phyloP scores from a whole-genome alignment of 2,797 vertebrate species.

The Rhabdophis nuchalis region DNA sequence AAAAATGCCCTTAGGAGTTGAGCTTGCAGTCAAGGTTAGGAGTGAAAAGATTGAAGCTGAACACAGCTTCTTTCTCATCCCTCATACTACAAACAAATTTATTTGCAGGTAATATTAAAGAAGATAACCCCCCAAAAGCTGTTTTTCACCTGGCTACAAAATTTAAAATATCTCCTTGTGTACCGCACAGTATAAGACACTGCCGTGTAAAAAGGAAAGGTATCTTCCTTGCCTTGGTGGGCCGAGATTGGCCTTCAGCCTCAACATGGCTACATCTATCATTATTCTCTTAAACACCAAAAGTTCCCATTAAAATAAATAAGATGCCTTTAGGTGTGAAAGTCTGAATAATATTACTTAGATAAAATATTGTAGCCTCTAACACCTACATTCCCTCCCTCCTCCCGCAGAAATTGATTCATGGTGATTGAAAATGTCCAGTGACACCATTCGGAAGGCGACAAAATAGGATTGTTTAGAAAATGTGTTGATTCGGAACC shows the following conservation, averaged over 20 bases:
- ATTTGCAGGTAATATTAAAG: background rate
- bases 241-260: slow-evolving; percentile 20
- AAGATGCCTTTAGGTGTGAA: slow-evolving; percentile 36
- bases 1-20: background rate
- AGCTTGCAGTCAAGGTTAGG: background rate
- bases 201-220: background rate
- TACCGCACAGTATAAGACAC: background rate
- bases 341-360: slow-evolving; percentile 34
- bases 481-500: slow-evolving; percentile 22
- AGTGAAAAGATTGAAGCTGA: background rate
- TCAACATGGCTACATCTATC: slow-evolving; percentile 1
- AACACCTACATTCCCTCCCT: background rate
- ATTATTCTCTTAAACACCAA: slow-evolving; percentile 25
- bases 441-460: background rate
- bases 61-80: background rate
- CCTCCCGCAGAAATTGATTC: slow-evolving; percentile 11
- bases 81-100: background rate
- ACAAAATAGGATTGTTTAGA: slow-evolving; percentile 10
- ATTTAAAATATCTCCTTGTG: background rate
- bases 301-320: slow-evolving; percentile 35
- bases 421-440: slow-evolving; percentile 21
- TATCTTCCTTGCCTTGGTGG: slow-evolving; percentile 27
- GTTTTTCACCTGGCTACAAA: background rate
- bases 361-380: slow-evolving; percentile 29
- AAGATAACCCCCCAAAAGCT: background rate